Evolutionary conservation across 2,888 invertebrate species (phyloP), one percentile per base, ranked within the genome.

Genomic region (Drosophila neotestacea): DNA sequence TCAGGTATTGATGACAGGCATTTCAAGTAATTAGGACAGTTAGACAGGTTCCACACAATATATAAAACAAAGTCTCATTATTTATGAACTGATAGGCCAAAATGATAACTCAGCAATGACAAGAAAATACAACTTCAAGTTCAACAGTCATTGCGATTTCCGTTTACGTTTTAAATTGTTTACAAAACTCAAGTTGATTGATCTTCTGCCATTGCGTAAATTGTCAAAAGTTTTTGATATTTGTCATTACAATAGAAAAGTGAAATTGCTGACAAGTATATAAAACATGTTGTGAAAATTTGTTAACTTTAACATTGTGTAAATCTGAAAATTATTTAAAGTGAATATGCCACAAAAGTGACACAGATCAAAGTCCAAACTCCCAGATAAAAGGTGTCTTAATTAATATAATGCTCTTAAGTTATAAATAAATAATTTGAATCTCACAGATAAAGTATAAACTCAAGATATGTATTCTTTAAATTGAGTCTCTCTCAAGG

Each of bases 1-100:
- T 58, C 79, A 83, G 88, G 85, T 85, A 85, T 28, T 56, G 28
- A 30, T 28, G 62, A 54, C 60, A 47, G 6, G 48, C 61, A 44
- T 46, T 44, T 44, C n/a, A 22, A 22, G 36, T 72, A 59, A 72
- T 77, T 60, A 27, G 28, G 64, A 71, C 60, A 76, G 34, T 46
- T 62, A 44, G 73, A 66, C 61, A 61, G 55, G 30, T 13, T 7
- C 44, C 64, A 60, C 56, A 63, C 56, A 60, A 32, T 22, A 47
- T 13, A 6, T 32, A n/a, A 46, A 32, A 41, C 46, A 11, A 34
- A 27, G 13, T 5, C 44, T 44, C 46, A 16, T 58, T 58, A 50
- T 65, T 60, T 46, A 61, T 41, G 13, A 51, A 39, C 55, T 63
- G 77, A 64, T 73, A 70, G 51, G 27, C 38, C 34, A 13, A 11